These are phyloP conservation scores for Acrocephalus kingi DNA, from an alignment of 2,113 vertebrate species.

Conservation along the genomic window DNA sequence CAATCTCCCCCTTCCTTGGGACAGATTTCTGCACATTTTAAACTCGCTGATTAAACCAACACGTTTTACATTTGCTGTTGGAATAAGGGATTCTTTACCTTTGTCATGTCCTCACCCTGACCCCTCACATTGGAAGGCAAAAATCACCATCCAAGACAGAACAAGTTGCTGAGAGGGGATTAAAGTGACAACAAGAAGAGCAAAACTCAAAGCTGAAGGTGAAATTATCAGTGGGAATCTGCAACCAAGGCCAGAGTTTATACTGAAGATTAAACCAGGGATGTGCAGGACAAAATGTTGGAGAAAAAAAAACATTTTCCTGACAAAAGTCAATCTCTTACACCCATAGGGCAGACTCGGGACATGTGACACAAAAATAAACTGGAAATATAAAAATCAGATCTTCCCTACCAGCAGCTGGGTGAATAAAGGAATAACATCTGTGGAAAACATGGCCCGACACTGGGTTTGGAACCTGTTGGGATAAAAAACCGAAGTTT, in stretches of 20 bases:
- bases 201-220: background rate
- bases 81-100: background rate
- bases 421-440: constrained; percentile 61
- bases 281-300: background rate
- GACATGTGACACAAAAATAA: background rate
- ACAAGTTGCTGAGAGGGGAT: background rate
- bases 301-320: background rate
- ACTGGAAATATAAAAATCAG: background rate
- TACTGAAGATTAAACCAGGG: background rate
- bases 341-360: fast-evolving
- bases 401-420: constrained; percentile 76
- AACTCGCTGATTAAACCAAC: background rate
- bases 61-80: background rate
- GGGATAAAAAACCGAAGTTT: background rate
- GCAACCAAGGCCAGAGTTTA: background rate
- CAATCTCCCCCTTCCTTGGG: background rate
- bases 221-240: background rate
- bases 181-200: background rate
- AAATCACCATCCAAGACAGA: background rate
- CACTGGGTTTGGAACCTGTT: constrained; percentile 80
- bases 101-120: background rate
- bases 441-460: constrained; percentile 53
- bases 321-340: background rate
- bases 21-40: background rate
- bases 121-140: background rate